Conservation (phyloP, 2,888 invertebrate species). For the Tanytarsus gracilentus region DNA sequence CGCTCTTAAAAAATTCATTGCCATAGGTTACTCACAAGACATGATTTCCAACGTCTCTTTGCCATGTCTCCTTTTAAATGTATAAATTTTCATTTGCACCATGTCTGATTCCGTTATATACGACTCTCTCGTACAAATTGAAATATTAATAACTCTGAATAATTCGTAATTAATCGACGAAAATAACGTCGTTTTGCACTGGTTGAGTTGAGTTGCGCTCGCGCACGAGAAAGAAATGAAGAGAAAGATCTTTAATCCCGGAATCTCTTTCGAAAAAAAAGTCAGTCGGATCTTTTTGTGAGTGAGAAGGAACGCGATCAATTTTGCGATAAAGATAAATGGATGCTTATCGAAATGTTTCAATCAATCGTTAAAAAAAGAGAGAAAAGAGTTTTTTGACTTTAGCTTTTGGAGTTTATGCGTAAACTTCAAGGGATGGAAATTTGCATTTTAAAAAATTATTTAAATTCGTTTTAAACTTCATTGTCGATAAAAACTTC, state of each 20-base stretch:
- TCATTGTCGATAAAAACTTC: neutral
- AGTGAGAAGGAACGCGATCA: neutral
- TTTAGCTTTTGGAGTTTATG: too few relatives aligned
- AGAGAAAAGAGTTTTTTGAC: too few relatives aligned
- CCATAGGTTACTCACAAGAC: neutral
- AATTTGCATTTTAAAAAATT: too few relatives aligned
- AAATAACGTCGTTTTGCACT: neutral
- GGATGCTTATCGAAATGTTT: neutral
- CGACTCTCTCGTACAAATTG: conserved; percentile 25
- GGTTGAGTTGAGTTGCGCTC: neutral
- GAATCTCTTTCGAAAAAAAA: too few relatives aligned
- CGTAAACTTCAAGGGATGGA: too few relatives aligned
- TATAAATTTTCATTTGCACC: conserved; percentile 7
- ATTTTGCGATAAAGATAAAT: conserved; percentile 4
- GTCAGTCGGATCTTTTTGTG: too few relatives aligned
- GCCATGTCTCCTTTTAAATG: too few relatives aligned
- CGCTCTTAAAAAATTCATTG: too few relatives aligned
- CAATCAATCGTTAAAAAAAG: conserved; percentile 1
- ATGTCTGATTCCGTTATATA: conserved; percentile 17
- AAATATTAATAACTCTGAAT: conserved; percentile 24
- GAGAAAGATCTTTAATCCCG: neutral
- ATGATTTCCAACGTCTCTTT: neutral
- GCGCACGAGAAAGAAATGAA: neutral
- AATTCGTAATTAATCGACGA: neutral
- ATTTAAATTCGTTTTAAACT: too few relatives aligned